phyloP scores from a whole-genome alignment of 2,797 vertebrate genomes.

The Pangasius djambal region DNA sequence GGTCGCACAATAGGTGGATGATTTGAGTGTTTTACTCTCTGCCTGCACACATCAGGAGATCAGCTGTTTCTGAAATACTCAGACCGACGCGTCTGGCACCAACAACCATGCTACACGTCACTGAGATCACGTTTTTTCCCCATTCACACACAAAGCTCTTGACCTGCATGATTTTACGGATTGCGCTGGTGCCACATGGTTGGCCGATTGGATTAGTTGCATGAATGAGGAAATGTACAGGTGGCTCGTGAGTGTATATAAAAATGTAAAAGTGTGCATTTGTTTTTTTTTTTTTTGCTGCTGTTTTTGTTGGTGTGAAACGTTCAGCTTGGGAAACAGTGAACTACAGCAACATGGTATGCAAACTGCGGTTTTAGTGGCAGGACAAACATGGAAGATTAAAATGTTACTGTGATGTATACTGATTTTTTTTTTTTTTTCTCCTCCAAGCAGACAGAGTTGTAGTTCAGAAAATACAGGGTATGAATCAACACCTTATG shows the following conservation, averaged over 20 bases:
- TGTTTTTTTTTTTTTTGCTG: background rate
- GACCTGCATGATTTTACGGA: background rate
- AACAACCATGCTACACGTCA: background rate
- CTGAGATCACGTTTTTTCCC: background rate
- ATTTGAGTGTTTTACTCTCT: background rate
- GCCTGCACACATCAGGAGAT: background rate
- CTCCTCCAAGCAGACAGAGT: background rate
- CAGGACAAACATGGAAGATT: background rate
- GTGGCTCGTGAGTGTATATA: background rate
- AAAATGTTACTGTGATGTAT: background rate
- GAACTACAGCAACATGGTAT: background rate
- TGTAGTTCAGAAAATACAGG: background rate
- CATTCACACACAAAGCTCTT: background rate
- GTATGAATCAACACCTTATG: background rate
- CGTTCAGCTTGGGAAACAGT: background rate
- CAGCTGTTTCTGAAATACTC: background rate
- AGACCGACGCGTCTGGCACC: background rate
- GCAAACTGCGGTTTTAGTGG: background rate
- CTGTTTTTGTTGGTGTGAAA: background rate
- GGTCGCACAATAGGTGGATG: background rate
- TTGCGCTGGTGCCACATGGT: background rate
- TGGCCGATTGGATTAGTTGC: background rate
- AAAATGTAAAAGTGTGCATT: background rate
- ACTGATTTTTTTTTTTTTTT: background rate
- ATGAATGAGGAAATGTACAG: background rate